These are phyloP conservation scores for Xiphophorus hellerii DNA, from an alignment of 2,113 vertebrate species.

Conservation along the genomic window DNA sequence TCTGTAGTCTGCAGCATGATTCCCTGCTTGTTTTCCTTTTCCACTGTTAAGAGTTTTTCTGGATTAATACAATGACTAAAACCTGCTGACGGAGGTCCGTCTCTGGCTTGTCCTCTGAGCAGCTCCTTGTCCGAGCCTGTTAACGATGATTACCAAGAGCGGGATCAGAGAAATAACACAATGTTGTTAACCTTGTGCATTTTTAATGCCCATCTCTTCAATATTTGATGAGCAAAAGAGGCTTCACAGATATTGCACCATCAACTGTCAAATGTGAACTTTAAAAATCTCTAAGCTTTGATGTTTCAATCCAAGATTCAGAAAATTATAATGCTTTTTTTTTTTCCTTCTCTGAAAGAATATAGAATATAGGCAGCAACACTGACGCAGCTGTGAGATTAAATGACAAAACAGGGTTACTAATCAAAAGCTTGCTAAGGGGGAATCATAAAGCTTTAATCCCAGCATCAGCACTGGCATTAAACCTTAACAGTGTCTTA, in stretches of 20 bases:
- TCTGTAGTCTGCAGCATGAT: neutral
- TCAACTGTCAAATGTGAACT: constrained; percentile 32
- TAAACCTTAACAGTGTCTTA: neutral
- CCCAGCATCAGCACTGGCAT: neutral
- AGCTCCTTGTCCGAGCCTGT: constrained; percentile 9
- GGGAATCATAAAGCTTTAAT: constrained; percentile 1
- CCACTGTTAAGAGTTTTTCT: neutral
- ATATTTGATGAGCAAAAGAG: constrained; percentile 64
- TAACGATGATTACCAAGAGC: constrained; percentile 34
- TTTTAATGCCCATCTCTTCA: constrained; percentile 58
- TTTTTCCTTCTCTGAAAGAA: neutral
- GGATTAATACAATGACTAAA: constrained; percentile 1
- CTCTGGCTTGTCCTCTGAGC: neutral
- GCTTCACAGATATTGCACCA: constrained; percentile 34
- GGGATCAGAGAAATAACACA: constrained; percentile 52
- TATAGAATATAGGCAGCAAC: too few relatives aligned
- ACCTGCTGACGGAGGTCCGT: neutral
- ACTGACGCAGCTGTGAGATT: neutral
- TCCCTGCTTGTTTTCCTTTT: neutral
- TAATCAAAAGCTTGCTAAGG: neutral
- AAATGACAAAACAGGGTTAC: neutral
- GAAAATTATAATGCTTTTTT: neutral
- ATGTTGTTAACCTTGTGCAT: constrained; percentile 61
- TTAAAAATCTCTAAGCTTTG: constrained; percentile 2
- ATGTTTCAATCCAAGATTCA: constrained; percentile 24